These are phyloP conservation scores for Coranthus polyacanthus DNA, from an alignment of 2,797 vertebrate genomes.

Conservation along the genomic window DNA sequence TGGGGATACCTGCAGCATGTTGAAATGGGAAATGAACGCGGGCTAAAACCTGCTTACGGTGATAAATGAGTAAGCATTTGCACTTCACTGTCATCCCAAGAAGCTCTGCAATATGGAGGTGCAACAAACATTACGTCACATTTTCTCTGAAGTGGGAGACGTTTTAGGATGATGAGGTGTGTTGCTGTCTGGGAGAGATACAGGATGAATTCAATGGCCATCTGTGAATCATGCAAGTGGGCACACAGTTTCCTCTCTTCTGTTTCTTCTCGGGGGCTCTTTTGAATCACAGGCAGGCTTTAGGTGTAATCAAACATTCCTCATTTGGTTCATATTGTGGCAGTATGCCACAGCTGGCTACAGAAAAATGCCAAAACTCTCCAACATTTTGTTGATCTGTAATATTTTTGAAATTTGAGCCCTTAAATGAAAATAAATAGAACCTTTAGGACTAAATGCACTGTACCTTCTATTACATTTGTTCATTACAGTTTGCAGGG, in stretches of 20 bases:
- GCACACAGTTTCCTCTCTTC: constrained; percentile 51
- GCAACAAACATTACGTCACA: constrained; percentile 59
- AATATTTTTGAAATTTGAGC: constrained; percentile 21
- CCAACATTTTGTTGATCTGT: constrained; percentile 32
- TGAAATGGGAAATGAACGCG: constrained; percentile 9
- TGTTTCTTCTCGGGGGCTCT: constrained; percentile 43
- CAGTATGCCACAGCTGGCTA: constrained; percentile 13
- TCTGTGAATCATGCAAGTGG: constrained; percentile 40
- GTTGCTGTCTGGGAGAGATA: constrained; percentile 55
- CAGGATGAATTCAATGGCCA: constrained; percentile 51
- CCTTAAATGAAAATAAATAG: neutral
- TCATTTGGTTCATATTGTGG: constrained; percentile 63
- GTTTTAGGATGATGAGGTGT: constrained; percentile 44
- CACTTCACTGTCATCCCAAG: constrained; percentile 43
- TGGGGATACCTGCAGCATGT: neutral
- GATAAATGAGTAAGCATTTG: constrained; percentile 47
- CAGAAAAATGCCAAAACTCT: constrained; percentile 17
- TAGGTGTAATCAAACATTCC: constrained; percentile 63
- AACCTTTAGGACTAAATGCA: neutral
- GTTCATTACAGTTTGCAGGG: neutral
- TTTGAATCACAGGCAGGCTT: constrained; percentile 63
- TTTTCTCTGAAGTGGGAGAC: constrained; percentile 52
- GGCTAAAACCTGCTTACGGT: constrained; percentile 29
- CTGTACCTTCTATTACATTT: neutral
- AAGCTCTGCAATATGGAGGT: constrained; percentile 44